A percentile compares a stretch with the other conserved stretches of the same genome.
Conservation (phyloP, 1,140 invertebrate genomes). For the Drosophila mayri region DNA sequence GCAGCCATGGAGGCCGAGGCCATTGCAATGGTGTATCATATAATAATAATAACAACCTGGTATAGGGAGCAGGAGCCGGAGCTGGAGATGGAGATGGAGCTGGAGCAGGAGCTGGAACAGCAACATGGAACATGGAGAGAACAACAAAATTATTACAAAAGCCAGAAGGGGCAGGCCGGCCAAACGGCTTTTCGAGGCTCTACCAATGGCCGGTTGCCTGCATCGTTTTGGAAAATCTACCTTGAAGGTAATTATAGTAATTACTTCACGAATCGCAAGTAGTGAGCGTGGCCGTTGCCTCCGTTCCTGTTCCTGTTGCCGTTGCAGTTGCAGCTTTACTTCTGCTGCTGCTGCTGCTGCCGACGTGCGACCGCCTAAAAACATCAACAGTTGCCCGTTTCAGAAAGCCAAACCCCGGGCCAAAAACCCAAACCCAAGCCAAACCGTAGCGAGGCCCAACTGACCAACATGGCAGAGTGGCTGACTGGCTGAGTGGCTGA, state of each 20-base stretch:
- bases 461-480: slow-evolving; percentile 37
- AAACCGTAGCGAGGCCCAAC: slow-evolving; percentile 10
- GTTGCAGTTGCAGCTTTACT: slow-evolving; percentile 24
- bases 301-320: slow-evolving; percentile 25
- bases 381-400: slow-evolving; percentile 80
- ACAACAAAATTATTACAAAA: slow-evolving; percentile 78
- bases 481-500: slow-evolving; percentile 11
- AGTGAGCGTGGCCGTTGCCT: slow-evolving; percentile 68
- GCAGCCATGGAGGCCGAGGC: slow-evolving; percentile 69
- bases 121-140: slow-evolving; percentile 25
- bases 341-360: slow-evolving; percentile 58
- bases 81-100: slow-evolving; percentile 11
- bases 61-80: slow-evolving; percentile 17
- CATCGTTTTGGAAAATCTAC: slow-evolving; percentile 85
- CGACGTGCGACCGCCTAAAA: slow-evolving; percentile 84
- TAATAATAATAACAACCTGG: slow-evolving; percentile 76
- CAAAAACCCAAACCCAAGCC: slow-evolving; percentile 30
- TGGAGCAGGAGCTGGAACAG: slow-evolving; percentile 19
- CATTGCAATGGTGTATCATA: slow-evolving; percentile 81
- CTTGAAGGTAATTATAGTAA: slow-evolving; percentile 85
- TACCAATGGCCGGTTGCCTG: slow-evolving; percentile 50
- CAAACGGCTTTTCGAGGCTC: slow-evolving; percentile 59
- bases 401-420: slow-evolving; percentile 56
- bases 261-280: slow-evolving; percentile 85
- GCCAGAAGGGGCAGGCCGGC: slow-evolving; percentile 48